phyloP scores from a whole-genome alignment of 2,888 invertebrate genomes.

The Acrobasis suavella region DNA sequence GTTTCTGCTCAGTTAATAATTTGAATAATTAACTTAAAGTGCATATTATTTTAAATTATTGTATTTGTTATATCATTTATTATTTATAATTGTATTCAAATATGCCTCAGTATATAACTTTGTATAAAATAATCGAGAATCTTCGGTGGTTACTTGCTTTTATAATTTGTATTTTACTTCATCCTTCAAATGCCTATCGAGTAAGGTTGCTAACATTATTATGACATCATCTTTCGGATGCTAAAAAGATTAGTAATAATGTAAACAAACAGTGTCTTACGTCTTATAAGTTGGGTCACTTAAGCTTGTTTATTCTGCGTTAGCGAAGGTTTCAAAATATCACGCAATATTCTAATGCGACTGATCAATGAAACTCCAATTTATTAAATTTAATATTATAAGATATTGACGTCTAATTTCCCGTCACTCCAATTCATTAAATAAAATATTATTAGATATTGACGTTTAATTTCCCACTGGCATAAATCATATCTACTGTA shows the following conservation, averaged over 20 bases:
- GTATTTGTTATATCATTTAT: too few relatives aligned
- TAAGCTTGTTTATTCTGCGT: slow-evolving; percentile 43
- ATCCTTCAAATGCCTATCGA: slow-evolving; percentile 25
- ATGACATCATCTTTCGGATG: slow-evolving; percentile 66
- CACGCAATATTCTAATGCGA: slow-evolving; percentile 33
- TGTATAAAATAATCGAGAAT: background rate
- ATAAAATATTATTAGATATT: background rate
- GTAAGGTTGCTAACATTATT: slow-evolving; percentile 27
- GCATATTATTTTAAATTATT: background rate
- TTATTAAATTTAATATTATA: background rate
- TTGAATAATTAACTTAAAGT: background rate
- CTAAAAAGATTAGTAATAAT: slow-evolving; percentile 71
- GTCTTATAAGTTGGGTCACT: slow-evolving; percentile 48
- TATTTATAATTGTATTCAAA: too few relatives aligned
- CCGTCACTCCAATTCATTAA: background rate
- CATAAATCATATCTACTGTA: too few relatives aligned
- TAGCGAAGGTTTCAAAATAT: slow-evolving; percentile 38
- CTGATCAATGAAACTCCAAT: slow-evolving; percentile 30
- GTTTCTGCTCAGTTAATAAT: background rate
- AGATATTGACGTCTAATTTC: too few relatives aligned
- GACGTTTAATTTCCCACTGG: too few relatives aligned
- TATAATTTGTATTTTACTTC: slow-evolving; percentile 10
- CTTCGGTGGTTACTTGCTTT: background rate
- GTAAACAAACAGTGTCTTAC: slow-evolving; percentile 62
- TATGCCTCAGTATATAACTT: background rate